phyloP scores from a whole-genome alignment of 2,888 invertebrate species.

The Stenurella melanura region DNA sequence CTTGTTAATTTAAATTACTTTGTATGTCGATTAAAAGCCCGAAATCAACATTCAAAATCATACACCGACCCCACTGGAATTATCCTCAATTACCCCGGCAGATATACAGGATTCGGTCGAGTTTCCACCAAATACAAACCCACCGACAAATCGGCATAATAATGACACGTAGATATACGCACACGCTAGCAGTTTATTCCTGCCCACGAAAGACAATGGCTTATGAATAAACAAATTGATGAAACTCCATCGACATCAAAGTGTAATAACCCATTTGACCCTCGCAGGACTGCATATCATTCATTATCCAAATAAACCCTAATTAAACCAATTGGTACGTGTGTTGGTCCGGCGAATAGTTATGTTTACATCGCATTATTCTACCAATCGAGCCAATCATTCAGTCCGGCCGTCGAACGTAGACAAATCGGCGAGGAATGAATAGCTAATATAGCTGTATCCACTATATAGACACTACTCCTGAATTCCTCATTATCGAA shows the following conservation, averaged over 20 bases:
- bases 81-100: too few relatives aligned
- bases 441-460: conserved; percentile 12
- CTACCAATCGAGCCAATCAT: conserved; percentile 19
- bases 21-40: too few relatives aligned
- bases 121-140: too few relatives aligned
- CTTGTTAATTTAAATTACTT: too few relatives aligned
- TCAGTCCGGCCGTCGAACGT: neutral
- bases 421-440: conserved; percentile 1
- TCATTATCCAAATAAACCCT: conserved; percentile 33
- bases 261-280: conserved; percentile 30
- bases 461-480: neutral
- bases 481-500: neutral
- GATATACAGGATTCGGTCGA: too few relatives aligned
- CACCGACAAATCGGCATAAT: too few relatives aligned
- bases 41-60: too few relatives aligned
- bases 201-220: neutral
- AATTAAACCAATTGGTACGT: conserved; percentile 35
- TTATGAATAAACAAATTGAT: conserved; percentile 38
- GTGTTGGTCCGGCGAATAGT: neutral
- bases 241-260: conserved; percentile 32
- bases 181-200: neutral
- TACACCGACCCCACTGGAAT: too few relatives aligned
- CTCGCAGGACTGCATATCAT: conserved; percentile 32
- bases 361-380: conserved; percentile 24
- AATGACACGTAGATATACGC: too few relatives aligned